Percentiles rank a stretch among this genome's conserved stretches.
phyloP scores from a whole-genome alignment of 1,140 invertebrate species.

The Oncopeltus fasciatus region DNA sequence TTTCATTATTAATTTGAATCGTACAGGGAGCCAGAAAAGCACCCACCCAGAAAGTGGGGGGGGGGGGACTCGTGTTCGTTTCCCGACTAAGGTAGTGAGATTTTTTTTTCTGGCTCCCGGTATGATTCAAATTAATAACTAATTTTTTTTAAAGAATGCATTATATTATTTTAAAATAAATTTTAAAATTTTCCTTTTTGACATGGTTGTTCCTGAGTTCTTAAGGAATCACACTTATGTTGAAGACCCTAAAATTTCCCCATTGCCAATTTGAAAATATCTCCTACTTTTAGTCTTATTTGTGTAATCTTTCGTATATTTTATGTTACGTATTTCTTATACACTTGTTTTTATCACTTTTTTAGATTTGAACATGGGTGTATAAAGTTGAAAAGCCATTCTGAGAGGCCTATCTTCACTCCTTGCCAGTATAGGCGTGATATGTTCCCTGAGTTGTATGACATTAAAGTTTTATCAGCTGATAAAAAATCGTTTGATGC shows the following conservation, averaged over 20 bases:
- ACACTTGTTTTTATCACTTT: not conserved
- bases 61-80: too few species aligned
- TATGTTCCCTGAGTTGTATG: conserved; percentile 38
- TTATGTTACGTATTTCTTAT: not conserved
- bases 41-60: too few species aligned
- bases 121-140: too few species aligned
- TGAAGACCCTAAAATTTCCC: too few species aligned
- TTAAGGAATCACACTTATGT: not conserved
- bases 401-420: not conserved
- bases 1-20: too few species aligned
- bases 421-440: conserved; percentile 18
- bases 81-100: too few species aligned
- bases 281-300: not conserved
- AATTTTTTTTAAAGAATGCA: too few species aligned
- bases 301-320: not conserved
- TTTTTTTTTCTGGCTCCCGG: too few species aligned
- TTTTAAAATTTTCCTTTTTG: not conserved
- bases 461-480: conserved; percentile 41
- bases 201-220: not conserved
- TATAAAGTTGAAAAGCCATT: not conserved
- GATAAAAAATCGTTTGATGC: conserved; percentile 43
- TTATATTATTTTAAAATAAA: not conserved
- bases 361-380: not conserved
- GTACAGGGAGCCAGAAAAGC: too few species aligned
- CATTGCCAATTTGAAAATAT: not conserved